A percentile compares a stretch with the other conserved stretches of the same genome.
phyloP scores from a whole-genome alignment of 2,797 vertebrate species.

The Erithacus rubecula region DNA sequence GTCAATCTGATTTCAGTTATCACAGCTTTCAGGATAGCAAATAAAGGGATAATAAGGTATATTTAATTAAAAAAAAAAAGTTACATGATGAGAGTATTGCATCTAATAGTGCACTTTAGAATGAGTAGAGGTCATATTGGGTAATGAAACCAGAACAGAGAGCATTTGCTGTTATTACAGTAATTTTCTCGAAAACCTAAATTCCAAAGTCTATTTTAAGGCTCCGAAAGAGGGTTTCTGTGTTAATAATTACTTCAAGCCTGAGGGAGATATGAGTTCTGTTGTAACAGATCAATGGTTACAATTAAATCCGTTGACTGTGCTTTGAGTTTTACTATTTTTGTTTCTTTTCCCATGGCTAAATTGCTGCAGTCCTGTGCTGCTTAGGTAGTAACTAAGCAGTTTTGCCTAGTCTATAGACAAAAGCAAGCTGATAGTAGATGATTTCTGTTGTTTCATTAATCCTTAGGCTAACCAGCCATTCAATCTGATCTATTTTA shows the following conservation, averaged over 20 bases:
- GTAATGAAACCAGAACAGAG: neutral
- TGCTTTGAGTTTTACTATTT: neutral
- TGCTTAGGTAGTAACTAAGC: neutral
- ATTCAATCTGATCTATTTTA: neutral
- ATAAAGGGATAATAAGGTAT: neutral
- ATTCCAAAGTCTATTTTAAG: constrained; percentile 42
- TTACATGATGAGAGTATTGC: neutral
- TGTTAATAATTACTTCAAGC: constrained; percentile 38
- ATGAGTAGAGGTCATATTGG: neutral
- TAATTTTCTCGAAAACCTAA: neutral
- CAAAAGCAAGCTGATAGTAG: neutral
- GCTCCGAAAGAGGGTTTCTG: constrained; percentile 32
- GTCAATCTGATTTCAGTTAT: neutral
- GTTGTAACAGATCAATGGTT: neutral
- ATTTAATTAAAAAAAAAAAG: neutral
- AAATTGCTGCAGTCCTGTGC: neutral
- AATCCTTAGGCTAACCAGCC: neutral
- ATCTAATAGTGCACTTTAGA: neutral
- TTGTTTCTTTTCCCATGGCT: neutral
- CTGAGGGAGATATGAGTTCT: neutral
- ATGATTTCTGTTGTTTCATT: neutral
- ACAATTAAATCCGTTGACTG: neutral
- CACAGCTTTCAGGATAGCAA: neutral
- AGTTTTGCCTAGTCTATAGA: neutral
- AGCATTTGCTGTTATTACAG: neutral